phyloP scores from a whole-genome alignment of 2,888 invertebrate genomes.

The Hipparchia semele region DNA sequence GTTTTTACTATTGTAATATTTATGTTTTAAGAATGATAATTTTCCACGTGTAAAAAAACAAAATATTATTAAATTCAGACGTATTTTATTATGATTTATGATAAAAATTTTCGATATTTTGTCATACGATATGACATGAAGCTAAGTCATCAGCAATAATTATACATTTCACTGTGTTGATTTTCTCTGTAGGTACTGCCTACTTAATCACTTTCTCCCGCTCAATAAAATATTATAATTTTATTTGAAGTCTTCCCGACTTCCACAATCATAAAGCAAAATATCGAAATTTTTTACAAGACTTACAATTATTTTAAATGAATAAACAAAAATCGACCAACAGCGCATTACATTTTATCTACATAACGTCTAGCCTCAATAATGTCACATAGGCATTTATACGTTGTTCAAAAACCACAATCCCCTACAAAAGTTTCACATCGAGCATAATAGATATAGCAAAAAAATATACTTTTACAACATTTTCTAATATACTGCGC shows the following conservation, averaged over 20 bases:
- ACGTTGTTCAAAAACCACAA: constrained; percentile 57
- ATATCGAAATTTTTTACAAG: constrained; percentile 21
- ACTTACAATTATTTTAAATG: background rate
- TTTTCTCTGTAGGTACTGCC: background rate
- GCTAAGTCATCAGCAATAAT: background rate
- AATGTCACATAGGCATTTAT: constrained; percentile 73
- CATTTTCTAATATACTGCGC: constrained; percentile 33
- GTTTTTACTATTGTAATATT: background rate
- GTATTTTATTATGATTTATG: background rate
- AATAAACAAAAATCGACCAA: constrained; percentile 48
- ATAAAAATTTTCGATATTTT: background rate
- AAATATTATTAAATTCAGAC: too few species aligned
- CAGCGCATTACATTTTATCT: constrained; percentile 68
- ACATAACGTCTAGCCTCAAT: constrained; percentile 66
- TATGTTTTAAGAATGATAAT: background rate
- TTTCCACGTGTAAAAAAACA: too few species aligned
- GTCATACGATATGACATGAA: background rate
- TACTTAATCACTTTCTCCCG: background rate
- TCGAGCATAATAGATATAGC: constrained; percentile 14
- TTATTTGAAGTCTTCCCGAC: background rate
- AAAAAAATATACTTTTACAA: constrained; percentile 26
- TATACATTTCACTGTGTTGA: background rate
- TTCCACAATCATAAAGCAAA: background rate
- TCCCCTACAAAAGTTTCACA: constrained; percentile 5
- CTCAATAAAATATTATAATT: background rate